These are phyloP conservation scores for Hemaris fuciformis DNA, from an alignment of 2,888 invertebrate species.

Conservation along the genomic window DNA sequence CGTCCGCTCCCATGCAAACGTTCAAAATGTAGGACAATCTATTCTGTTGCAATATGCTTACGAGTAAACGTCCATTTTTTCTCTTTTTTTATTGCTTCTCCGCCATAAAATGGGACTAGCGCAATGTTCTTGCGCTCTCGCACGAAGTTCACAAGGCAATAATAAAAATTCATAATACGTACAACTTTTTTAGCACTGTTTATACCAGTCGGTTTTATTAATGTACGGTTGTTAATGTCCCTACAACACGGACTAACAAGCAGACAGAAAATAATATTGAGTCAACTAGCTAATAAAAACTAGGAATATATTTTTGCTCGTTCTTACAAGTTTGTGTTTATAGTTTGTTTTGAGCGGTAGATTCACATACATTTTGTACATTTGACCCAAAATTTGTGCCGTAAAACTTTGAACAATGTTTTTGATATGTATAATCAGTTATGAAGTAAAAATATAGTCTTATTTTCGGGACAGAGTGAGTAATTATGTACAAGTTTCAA, in stretches of 20 bases:
- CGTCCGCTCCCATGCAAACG: constrained; percentile 7
- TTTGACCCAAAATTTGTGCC: too few relatives aligned
- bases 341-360: not conserved
- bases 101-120: constrained; percentile 11
- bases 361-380: not conserved
- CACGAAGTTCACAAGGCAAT: constrained; percentile 2
- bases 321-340: not conserved
- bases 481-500: too few relatives aligned
- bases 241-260: not conserved
- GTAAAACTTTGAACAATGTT: too few relatives aligned
- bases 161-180: not conserved
- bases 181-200: constrained; percentile 3
- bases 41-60: constrained; percentile 16
- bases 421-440: too few relatives aligned
- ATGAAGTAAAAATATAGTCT: too few relatives aligned
- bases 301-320: not conserved
- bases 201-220: constrained; percentile 5
- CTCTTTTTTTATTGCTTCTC: constrained; percentile 12
- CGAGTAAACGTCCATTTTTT: constrained; percentile 10
- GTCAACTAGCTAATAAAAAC: not conserved
- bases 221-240: not conserved
- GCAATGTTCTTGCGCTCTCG: not conserved
- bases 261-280: not conserved
- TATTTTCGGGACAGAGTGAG: too few relatives aligned
- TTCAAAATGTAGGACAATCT: constrained; percentile 14